phyloP scores from a whole-genome alignment of 1,140 invertebrate genomes.

The Cardiocondyla obscurior region DNA sequence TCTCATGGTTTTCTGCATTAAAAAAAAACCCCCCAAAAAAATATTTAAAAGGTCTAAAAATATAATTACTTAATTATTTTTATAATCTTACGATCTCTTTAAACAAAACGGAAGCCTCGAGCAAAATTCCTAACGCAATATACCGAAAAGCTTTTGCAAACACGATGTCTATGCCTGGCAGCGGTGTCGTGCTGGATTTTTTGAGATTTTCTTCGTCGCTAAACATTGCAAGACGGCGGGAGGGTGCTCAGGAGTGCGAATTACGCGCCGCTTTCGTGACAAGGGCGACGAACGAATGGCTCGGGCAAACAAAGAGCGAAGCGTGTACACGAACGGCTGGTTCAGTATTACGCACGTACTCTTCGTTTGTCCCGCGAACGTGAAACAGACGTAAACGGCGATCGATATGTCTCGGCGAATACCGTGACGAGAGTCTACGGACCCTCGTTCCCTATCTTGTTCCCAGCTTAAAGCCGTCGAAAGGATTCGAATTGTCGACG shows the following conservation, averaged over 20 bases:
- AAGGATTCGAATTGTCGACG: constrained; percentile 10
- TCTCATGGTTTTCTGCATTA: too few relatives aligned
- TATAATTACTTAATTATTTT: too few relatives aligned
- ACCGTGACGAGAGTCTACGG: constrained; percentile 76
- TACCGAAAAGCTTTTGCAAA: constrained; percentile 1
- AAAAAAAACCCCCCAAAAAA: too few relatives aligned
- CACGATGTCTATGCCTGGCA: background rate
- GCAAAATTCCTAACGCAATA: background rate
- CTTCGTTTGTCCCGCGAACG: constrained; percentile 78
- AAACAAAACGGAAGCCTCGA: too few relatives aligned
- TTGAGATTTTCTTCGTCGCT: constrained; percentile 45
- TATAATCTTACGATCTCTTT: background rate
- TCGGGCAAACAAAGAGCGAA: constrained; percentile 60
- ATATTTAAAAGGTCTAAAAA: too few relatives aligned
- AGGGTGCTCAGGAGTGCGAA: constrained; percentile 60
- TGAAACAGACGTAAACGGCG: constrained; percentile 62
- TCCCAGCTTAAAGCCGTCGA: background rate
- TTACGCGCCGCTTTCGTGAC: constrained; percentile 76
- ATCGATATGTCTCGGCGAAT: constrained; percentile 75
- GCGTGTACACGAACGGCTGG: constrained; percentile 53
- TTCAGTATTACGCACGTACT: constrained; percentile 80
- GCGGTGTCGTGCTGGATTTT: constrained; percentile 7
- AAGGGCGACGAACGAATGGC: constrained; percentile 71
- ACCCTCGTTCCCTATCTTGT: constrained; percentile 63
- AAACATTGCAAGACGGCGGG: constrained; percentile 41